These are phyloP conservation scores for Laticauda colubrina DNA, from an alignment of 2,113 vertebrate species.

Conservation along the genomic window DNA sequence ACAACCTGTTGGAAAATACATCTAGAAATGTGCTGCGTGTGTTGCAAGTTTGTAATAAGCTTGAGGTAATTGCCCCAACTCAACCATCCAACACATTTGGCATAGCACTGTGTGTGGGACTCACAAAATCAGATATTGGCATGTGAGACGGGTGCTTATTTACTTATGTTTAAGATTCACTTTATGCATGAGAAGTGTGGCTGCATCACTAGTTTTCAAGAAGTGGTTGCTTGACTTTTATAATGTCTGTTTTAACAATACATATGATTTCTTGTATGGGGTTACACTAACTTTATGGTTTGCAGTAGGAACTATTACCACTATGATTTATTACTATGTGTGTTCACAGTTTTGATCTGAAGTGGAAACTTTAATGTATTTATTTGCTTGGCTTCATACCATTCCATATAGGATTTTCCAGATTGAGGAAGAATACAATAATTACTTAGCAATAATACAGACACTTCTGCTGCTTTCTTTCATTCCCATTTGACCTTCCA, in stretches of 20 bases:
- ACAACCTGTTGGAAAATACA: conserved; percentile 34
- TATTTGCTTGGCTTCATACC: neutral
- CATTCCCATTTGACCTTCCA: neutral
- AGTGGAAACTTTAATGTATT: neutral
- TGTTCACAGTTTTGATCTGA: neutral
- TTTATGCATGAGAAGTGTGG: neutral
- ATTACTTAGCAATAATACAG: neutral
- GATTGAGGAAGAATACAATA: neutral
- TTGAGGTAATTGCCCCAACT: conserved; percentile 4
- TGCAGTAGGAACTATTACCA: neutral
- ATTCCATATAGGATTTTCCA: neutral
- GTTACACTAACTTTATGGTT: neutral
- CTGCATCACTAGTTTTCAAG: neutral
- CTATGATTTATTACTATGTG: neutral
- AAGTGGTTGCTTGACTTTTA: neutral
- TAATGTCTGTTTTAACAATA: neutral
- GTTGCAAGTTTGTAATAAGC: conserved; percentile 36
- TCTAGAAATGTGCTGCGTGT: conserved; percentile 43
- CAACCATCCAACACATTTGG: neutral
- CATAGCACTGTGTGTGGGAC: neutral
- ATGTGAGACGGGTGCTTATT: neutral
- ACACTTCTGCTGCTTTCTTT: neutral
- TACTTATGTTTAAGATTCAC: neutral
- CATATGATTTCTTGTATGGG: neutral
- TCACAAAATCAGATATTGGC: neutral